phyloP scores from a whole-genome alignment of 37 sponge, comb jelly and placozoan genomes.

The Halichondria panicea region DNA sequence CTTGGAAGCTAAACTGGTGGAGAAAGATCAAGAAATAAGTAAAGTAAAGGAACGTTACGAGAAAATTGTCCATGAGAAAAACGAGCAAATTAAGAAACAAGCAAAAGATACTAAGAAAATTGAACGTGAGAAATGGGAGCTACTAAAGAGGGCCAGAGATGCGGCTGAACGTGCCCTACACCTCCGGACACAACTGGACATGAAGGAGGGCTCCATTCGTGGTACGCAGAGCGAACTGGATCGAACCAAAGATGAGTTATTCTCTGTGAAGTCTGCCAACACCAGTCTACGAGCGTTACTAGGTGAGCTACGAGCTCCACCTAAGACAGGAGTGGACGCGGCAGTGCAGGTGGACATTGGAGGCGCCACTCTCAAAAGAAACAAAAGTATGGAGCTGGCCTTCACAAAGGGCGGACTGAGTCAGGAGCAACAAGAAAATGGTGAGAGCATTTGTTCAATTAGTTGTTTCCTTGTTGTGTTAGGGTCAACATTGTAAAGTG shows the following conservation, averaged over 20 bases:
- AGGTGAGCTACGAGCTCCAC: slow-evolving; percentile 22
- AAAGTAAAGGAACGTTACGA: not conserved
- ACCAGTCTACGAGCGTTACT: slow-evolving; percentile 50
- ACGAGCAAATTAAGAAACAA: slow-evolving; percentile 59
- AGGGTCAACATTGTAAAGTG: no score
- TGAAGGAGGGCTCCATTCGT: slow-evolving; percentile 31
- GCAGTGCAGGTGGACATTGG: slow-evolving; percentile 21
- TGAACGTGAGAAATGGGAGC: slow-evolving; percentile 91
- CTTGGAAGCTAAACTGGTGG: slow-evolving; percentile 6
- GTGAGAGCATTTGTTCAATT: not conserved
- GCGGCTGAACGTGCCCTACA: slow-evolving; percentile 62
- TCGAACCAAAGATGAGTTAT: slow-evolving; percentile 45
- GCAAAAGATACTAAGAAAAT: slow-evolving; percentile 46
- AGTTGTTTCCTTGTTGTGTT: no score
- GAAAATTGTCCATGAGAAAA: slow-evolving; percentile 30
- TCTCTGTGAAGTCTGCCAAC: slow-evolving; percentile 65
- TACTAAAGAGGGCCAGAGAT: slow-evolving; percentile 80
- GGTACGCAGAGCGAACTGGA: slow-evolving; percentile 28
- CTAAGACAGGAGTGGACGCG: slow-evolving; percentile 11
- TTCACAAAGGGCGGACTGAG: slow-evolving; percentile 4
- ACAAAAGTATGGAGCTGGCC: slow-evolving; percentile 43
- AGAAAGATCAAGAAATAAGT: slow-evolving; percentile 44
- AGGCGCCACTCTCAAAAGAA: slow-evolving; percentile 15
- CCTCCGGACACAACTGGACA: slow-evolving; percentile 56
- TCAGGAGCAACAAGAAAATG: not conserved